phyloP scores from a whole-genome alignment of 2,888 invertebrate genomes.

The Nomada flava region DNA sequence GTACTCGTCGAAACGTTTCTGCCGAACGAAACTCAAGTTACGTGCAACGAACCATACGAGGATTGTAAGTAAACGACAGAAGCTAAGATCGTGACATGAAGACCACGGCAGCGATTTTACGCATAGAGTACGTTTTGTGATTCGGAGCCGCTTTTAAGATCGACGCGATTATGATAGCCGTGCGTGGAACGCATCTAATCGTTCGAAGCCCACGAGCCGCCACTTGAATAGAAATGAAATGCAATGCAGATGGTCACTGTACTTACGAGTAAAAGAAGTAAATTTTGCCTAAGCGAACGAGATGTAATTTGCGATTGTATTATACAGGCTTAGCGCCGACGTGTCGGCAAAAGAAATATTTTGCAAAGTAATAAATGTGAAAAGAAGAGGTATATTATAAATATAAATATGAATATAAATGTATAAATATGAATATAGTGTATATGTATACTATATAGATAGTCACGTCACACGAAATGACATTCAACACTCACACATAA shows the following conservation, averaged over 20 bases:
- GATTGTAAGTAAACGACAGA: slow-evolving; percentile 28
- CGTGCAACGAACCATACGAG: slow-evolving; percentile 20
- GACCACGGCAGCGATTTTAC: slow-evolving; percentile 18
- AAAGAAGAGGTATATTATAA: slow-evolving; percentile 62
- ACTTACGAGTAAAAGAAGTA: slow-evolving; percentile 74
- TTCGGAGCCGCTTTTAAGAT: slow-evolving; percentile 35
- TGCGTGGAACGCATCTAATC: slow-evolving; percentile 18
- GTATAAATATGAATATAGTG: slow-evolving; percentile 72
- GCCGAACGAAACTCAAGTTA: slow-evolving; percentile 21
- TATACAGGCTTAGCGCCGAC: slow-evolving; percentile 77
- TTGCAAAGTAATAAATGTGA: slow-evolving; percentile 78
- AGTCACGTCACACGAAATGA: slow-evolving; percentile 53
- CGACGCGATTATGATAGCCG: slow-evolving; percentile 29
- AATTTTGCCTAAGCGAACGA: slow-evolving; percentile 76
- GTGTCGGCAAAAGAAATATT: slow-evolving; percentile 77
- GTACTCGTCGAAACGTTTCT: slow-evolving; percentile 28
- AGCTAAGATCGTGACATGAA: slow-evolving; percentile 4
- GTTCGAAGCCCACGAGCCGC: slow-evolving; percentile 24
- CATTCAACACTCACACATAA: slow-evolving; percentile 58
- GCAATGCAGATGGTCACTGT: slow-evolving; percentile 76
- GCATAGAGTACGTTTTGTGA: slow-evolving; percentile 38
- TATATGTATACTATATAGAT: slow-evolving; percentile 70
- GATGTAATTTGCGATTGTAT: slow-evolving; percentile 78
- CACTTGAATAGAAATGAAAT: slow-evolving; percentile 20
- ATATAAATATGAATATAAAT: slow-evolving; percentile 65